A percentile compares a stretch with the other conserved stretches of the same genome.
Evolutionary conservation across 2,113 vertebrate species (phyloP).

Genomic region (Cichladusa arquata): DNA sequence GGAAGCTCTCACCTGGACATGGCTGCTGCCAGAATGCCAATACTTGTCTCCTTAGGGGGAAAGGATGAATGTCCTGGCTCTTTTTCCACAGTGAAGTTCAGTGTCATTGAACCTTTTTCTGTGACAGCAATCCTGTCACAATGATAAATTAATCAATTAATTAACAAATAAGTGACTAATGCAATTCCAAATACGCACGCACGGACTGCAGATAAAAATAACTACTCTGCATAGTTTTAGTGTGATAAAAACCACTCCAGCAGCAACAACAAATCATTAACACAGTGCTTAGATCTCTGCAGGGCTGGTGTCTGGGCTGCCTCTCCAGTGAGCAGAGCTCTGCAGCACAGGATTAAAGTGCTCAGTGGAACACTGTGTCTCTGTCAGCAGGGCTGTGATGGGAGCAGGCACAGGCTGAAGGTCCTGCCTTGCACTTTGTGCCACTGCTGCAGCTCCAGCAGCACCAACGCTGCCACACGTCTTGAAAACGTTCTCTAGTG

Average conservation of each 20-base stretch:
- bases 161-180: neutral
- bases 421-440: neutral
- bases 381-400: neutral
- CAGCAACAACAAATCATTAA: neutral
- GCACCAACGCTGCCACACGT: neutral
- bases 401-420: neutral
- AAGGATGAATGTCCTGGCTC: constrained; percentile 87
- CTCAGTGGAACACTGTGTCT: neutral
- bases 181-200: neutral
- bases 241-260: neutral
- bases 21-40: constrained; percentile 90
- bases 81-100: constrained; percentile 83
- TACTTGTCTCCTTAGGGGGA: constrained; percentile 85
- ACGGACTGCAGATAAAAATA: neutral
- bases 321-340: neutral
- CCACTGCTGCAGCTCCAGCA: neutral
- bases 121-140: constrained; percentile 78
- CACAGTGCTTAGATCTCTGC: neutral
- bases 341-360: neutral
- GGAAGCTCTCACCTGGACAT: constrained; percentile 79
- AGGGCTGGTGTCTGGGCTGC: neutral
- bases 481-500: neutral
- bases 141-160: neutral
- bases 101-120: constrained; percentile 85
- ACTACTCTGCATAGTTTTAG: neutral